Base-by-base conservation (phyloP, 2,888 invertebrate species). In the Coenonympha glycerion region DNA sequence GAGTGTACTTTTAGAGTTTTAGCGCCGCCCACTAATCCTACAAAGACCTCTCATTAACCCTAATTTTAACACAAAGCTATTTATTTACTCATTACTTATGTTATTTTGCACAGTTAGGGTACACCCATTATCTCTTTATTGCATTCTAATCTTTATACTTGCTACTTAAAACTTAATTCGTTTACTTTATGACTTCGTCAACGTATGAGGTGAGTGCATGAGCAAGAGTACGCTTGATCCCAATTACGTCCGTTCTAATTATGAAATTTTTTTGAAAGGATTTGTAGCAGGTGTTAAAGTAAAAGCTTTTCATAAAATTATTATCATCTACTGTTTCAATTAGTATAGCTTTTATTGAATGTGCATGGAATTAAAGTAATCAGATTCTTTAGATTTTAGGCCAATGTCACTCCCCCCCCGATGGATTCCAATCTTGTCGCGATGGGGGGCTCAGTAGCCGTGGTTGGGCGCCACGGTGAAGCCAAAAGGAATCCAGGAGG, bases 11-110 rank as follows among this genome's bases (percentile, higher is more conserved):
- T n/a, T n/a, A n/a, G n/a, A n/a, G n/a, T n/a, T 3, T 34, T n/a
- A 34, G n/a, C 9, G 5, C 13, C 5, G 6, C 16, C 30, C 26
- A 30, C 19, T 19, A 31, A 31, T 31, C 15, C 26, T 40, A 18
- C 16, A 40, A 40, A 39, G 40, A 24, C 24, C 16, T 6, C 11
- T 37, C 22, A 16, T 13, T 26, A 15, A 40, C 21, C 24, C 16
- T 40, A 40, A 24, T n/a, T n/a, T n/a, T 52, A 56, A 56, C 52
- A 51, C 56, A 56, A 52, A 54, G 49, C 52, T 60, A 61, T 61
- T 59, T 59, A 52, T 59, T n/a, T n/a, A n/a, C n/a, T 57, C 55
- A 59, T 55, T 52, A n/a, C n/a, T n/a, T n/a, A 55, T 53, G 56
- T 56, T 57, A 55, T 57, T 62, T 57, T 50, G 37, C 55, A n/a